Evolutionary conservation across 1,140 invertebrate species (phyloP).

Genomic region (Mya arenaria): DNA sequence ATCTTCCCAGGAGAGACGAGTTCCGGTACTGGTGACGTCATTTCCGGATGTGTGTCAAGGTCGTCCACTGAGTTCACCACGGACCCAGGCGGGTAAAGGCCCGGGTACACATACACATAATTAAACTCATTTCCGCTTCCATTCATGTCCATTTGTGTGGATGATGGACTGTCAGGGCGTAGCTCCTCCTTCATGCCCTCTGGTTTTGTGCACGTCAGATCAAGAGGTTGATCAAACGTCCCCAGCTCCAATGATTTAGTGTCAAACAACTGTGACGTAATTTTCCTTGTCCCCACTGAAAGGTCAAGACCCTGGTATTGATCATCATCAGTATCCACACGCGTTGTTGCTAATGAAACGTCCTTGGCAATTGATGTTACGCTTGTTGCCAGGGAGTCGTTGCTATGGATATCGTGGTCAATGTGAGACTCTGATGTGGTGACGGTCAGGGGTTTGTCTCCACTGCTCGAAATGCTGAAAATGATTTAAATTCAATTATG

Average conservation of each 20-base stretch:
- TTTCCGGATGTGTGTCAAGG: neutral
- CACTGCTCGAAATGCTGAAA: conserved; percentile 17
- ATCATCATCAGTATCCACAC: conserved; percentile 41
- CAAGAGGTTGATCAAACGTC: conserved; percentile 38
- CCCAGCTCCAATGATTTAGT: conserved; percentile 26
- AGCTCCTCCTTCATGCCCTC: neutral
- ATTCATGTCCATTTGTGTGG: conserved; percentile 25
- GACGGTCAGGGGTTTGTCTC: neutral
- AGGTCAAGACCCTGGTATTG: conserved; percentile 46
- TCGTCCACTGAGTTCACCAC: conserved; percentile 4
- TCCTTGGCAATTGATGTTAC: conserved; percentile 35
- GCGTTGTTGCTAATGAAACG: conserved; percentile 37
- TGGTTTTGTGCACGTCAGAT: conserved; percentile 27
- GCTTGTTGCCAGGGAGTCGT: neutral
- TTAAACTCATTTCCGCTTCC: conserved; percentile 34
- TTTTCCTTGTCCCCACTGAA: conserved; percentile 27
- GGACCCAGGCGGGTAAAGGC: conserved; percentile 18
- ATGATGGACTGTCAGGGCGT: conserved; percentile 4
- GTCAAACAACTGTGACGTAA: conserved; percentile 42
- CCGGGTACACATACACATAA: conserved; percentile 46
- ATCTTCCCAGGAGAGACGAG: conserved; percentile 19
- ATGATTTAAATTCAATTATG: no score
- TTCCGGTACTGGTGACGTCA: conserved; percentile 36
- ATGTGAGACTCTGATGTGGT: neutral
- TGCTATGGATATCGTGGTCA: conserved; percentile 24